Conservation (phyloP, 2,888 invertebrate genomes). For the Ashinkailepas kermadecensis region DNA sequence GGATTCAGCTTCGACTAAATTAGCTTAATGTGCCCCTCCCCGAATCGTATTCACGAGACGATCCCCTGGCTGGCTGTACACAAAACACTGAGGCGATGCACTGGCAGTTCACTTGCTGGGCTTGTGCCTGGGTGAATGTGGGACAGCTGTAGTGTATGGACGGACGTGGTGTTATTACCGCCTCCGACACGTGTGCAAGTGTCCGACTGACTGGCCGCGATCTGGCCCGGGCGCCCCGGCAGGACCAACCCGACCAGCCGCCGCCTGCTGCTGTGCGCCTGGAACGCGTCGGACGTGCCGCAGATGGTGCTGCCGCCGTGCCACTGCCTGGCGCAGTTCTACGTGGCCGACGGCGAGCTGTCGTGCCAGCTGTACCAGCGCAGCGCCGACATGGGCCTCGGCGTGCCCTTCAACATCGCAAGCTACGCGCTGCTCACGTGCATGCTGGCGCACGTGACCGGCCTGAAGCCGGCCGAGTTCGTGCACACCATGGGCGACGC, state of each 20-base stretch:
- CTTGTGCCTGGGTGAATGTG: neutral
- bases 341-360: slow-evolving; percentile 71
- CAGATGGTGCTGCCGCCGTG: slow-evolving; percentile 96
- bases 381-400: slow-evolving; percentile 94
- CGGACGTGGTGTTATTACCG: neutral
- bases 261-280: slow-evolving; percentile 85
- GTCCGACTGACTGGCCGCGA: neutral
- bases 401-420: slow-evolving; percentile 98
- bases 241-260: slow-evolving; percentile 66
- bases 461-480: slow-evolving; percentile 85
- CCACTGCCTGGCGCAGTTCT: slow-evolving; percentile 91
- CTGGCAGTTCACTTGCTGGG: neutral
- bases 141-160: neutral
- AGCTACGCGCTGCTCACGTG: slow-evolving; percentile 88
- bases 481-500: slow-evolving; percentile 91
- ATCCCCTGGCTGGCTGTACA: neutral
- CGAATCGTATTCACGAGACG: too few relatives aligned
- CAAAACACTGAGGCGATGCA: neutral
- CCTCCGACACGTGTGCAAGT: neutral
- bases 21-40: too few relatives aligned
- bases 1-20: too few relatives aligned
- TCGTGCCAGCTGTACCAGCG: slow-evolving; percentile 84
- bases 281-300: slow-evolving; percentile 83
- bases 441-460: slow-evolving; percentile 94
- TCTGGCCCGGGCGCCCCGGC: too few relatives aligned